A percentile compares a stretch with the other conserved stretches of the same genome.
Evolutionary conservation across 2,797 vertebrate species (phyloP).

Genomic region (Spinibarbus caldwelli): DNA sequence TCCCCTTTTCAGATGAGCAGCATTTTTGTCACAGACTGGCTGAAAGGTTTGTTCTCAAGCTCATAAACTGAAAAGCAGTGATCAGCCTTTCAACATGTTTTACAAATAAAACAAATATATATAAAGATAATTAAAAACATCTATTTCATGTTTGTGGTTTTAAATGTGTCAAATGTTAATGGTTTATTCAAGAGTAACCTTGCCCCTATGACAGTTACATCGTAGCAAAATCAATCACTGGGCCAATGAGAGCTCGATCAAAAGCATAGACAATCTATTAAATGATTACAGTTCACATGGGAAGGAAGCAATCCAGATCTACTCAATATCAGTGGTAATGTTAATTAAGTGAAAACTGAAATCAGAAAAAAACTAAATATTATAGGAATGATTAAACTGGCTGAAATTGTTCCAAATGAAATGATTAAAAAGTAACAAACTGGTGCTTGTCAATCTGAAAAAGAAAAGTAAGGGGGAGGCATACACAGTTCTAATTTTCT

Average conservation of each 20-base stretch:
- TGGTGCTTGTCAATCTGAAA: slow-evolving; percentile 20
- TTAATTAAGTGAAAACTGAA: neutral
- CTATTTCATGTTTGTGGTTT: slow-evolving; percentile 2
- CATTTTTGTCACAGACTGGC: slow-evolving; percentile 49
- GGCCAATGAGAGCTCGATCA: slow-evolving; percentile 36
- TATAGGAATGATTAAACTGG: neutral
- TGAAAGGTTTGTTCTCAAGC: slow-evolving; percentile 37
- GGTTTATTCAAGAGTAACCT: neutral
- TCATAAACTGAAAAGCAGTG: slow-evolving; percentile 20
- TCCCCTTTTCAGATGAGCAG: slow-evolving; percentile 53
- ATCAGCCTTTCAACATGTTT: slow-evolving; percentile 18
- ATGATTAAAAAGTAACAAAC: neutral
- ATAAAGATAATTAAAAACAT: neutral
- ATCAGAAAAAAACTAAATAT: neutral
- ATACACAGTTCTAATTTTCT: slow-evolving; percentile 51
- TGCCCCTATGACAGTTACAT: neutral
- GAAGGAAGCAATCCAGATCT: slow-evolving; percentile 23
- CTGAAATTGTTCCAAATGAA: neutral
- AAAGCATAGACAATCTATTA: slow-evolving; percentile 59
- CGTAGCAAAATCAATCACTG: slow-evolving; percentile 26
- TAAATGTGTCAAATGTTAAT: slow-evolving; percentile 26
- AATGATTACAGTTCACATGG: slow-evolving; percentile 25
- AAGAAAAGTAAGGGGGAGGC: slow-evolving; percentile 13
- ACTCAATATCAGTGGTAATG: neutral
- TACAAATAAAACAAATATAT: slow-evolving; percentile 2